Evolutionary conservation across 2,888 invertebrate genomes (phyloP), one percentile per base, ranked within the genome.

Genomic region (Caenorhabditis wallacei): DNA sequence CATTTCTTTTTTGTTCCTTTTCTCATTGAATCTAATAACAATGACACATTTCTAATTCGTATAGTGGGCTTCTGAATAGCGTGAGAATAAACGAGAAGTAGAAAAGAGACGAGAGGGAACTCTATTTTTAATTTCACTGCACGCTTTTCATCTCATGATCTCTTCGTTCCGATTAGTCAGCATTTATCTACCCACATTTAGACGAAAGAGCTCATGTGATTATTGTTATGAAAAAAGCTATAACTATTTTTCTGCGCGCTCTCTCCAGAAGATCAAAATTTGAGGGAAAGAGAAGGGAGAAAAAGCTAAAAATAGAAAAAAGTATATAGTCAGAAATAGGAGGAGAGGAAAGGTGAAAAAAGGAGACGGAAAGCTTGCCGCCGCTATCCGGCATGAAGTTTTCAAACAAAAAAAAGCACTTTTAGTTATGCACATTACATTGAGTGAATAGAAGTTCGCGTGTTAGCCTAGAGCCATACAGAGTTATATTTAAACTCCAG

Each of bases 321-420:
- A 56, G 54, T 72, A 51, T 72, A 63, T 63, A 54, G 64, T 64
- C 53, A 72, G 59, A 72, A 63, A 30, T 22, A 30, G 10, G 63
- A 11, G 37, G n/a, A 56, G 51, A n/a, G 22, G 11, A 51, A 61
- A 74, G 64, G 59, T 71, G 71, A 72, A 71, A 61, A 48, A 11
- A 61, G 48, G 40, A 22, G 43, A 53, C 43, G 48, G 35, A n/a
- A 22, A 53, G 18, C 48, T 35, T 30, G 59, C 35, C 16, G 35
- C 30, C n/a, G 30, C 35, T 30, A 24, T 24, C 35, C 37, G 35
- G 35, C 46, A 70, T 20, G 56, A 56, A 56, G 35, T 66, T 30
- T 57, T 75, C 48, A 75, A 64, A 57, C 48, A 75, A 64, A 57
- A 75, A 68, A 48, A 66, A 68, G 75, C 40, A 75, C 75, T 75